Evolutionary conservation across 2,888 invertebrate genomes (phyloP), one percentile per base, ranked within the genome.

Genomic region (Ophioninae sp.): DNA sequence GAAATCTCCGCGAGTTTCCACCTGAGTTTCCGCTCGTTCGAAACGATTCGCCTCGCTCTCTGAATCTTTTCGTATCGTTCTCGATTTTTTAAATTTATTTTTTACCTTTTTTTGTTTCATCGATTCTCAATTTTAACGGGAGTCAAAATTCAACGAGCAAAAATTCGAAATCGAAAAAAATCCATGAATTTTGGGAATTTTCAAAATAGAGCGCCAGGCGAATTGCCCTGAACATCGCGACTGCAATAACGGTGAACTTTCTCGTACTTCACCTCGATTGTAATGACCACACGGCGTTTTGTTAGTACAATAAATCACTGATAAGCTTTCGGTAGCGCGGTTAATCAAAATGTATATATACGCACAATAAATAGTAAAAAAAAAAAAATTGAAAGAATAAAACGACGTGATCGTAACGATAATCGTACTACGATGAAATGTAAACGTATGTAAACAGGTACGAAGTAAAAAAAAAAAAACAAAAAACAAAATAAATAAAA

Each of bases 301-400:
- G 90, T 91, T 91, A 91, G 91, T 91, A 89, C 89, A 89, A 87
- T 87, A 87, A 59, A 73, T 61, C 20, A 89, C 90, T 91, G 90
- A 87, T 88, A 87, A 90, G 90, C 90, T 86, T 77, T 77, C 89
- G 87, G 78, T 88, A 90, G 90, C 90, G 85, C 88, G 84, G 86
- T 90, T 89, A 89, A 90, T 87, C 85, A 85, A 39, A 65, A 62
- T 70, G 17, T 65, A 77, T 77, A 79, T 56, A 56, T 56, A 80
- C 62, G 44, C 39, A 68, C 56, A 56, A 37, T 44, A 23, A 44
- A 30, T 67, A 56, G 50, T 62, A 62, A 56, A 64, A 64, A 10
- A 70, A 17, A 39, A 7, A 59, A 61, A 57, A 50, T 6, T 2
- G 13, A 17, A 17, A 50, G 17, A 2, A 50, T 13, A 44, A 44